These are phyloP conservation scores for Sinocyclocheilus anshuiensis DNA, from an alignment of 2,113 vertebrate genomes.

Conservation along the genomic window DNA sequence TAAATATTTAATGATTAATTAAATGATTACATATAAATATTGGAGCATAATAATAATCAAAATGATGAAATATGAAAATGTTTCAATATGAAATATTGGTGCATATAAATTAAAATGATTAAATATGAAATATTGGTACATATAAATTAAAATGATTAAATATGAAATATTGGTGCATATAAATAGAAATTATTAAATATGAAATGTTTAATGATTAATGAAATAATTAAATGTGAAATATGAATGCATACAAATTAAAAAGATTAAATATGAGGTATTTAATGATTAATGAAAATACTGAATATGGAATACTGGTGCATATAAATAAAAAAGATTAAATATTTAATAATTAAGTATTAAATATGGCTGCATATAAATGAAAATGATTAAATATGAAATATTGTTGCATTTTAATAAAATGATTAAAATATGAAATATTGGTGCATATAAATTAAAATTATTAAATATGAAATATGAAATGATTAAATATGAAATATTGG, in stretches of 20 bases:
- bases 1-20: not conserved
- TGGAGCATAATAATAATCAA: not conserved
- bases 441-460: not conserved
- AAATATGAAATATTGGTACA: no score
- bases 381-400: not conserved
- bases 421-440: not conserved
- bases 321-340: not conserved
- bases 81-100: not conserved
- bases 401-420: no score
- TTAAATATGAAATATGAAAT: not conserved
- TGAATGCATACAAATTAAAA: no score
- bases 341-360: not conserved
- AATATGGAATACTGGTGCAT: no score
- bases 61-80: not conserved
- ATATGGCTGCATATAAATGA: not conserved
- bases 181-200: no score
- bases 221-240: no score
- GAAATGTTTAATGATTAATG: no score
- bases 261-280: not conserved
- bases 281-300: no score
- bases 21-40: not conserved
- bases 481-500: not conserved
- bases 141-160: no score
- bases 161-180: no score
- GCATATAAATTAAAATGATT: not conserved